Evolutionary conservation across 2,113 vertebrate genomes (phyloP).

Genomic region (Eudyptes chrysolophus): DNA sequence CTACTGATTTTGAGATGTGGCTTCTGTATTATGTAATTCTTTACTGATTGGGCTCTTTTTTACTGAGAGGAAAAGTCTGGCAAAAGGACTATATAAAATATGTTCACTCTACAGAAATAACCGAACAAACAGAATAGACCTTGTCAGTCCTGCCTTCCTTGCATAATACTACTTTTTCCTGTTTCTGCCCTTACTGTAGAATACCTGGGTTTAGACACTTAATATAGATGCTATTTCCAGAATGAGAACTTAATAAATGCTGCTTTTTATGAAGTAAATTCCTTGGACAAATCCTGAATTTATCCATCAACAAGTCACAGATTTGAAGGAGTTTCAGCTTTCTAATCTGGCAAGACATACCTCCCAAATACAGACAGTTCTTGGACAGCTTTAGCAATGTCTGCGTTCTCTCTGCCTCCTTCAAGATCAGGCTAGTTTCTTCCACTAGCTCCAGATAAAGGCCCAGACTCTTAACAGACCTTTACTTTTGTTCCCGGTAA

Average conservation of each 20-base stretch:
- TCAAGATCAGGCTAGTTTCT: background rate
- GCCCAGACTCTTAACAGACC: background rate
- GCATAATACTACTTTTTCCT: background rate
- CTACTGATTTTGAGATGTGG: background rate
- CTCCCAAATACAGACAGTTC: background rate
- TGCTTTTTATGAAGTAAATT: conserved; percentile 22
- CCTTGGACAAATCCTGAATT: background rate
- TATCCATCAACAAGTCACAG: background rate
- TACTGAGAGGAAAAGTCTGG: background rate
- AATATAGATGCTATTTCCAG: background rate
- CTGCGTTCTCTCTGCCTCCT: background rate
- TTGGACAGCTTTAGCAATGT: conserved; percentile 1
- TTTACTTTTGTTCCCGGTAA: background rate
- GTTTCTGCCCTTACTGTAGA: background rate
- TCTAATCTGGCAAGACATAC: background rate
- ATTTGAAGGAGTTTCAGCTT: conserved; percentile 36
- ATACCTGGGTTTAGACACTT: conserved; percentile 3
- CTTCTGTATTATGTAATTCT: background rate
- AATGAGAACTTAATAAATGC: conserved; percentile 1
- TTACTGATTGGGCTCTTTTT: background rate
- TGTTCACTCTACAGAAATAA: background rate
- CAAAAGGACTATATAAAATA: background rate
- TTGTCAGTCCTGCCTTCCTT: background rate
- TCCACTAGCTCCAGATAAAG: background rate
- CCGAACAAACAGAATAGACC: background rate